Base-by-base conservation (phyloP, 2,797 vertebrate genomes). In the Anas georgica region DNA sequence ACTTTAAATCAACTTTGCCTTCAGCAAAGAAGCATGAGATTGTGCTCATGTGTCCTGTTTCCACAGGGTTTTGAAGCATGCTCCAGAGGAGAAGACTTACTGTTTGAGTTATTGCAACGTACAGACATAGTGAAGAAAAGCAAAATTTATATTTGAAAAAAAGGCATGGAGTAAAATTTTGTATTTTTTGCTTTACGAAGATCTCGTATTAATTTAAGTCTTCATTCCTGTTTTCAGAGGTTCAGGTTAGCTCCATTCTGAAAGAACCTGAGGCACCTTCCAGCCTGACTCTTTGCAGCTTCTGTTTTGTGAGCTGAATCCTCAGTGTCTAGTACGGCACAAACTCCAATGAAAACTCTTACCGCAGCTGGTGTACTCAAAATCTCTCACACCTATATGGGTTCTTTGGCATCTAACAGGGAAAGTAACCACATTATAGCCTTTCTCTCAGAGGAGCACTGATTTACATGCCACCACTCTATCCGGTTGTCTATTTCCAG, bases 1-100 rank as follows among this genome's bases (percentile, higher is more conserved):
- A 94, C 31, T 83, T 77, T 41, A 84, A 94, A 90, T 54, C n/a
- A 74, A 50, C 6, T 66, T 88, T 93, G 70, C 75, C 39, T 82
- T 84, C 48, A 59, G 83, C 37, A 79, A 88, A n/a, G 59, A 90
- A 75, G 28, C 41, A 77, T 72, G 17, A 83, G 93, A 83, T 39
- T 58, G 18, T 72, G 50, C 29, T 91, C 43, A 29, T 13, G 26
- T 77, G 35, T 63, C 93, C 68, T 33, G 3, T 76, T 82, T 85
- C 73, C 64, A 83, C 55, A 70, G 6, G 15, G 12, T 59, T 80
- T 86, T 92, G 70, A 73, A 83, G 37, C 31, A 41, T 21, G 17
- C 20, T 35, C 69, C 31, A 78, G 46, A 26, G 29, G 33, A 58
- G 28, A 84, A 7, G 54, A 29, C 63, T 10, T 60, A 46, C 31